phyloP scores from a whole-genome alignment of 2,888 invertebrate genomes.

The Cheiracanthium punctorium region DNA sequence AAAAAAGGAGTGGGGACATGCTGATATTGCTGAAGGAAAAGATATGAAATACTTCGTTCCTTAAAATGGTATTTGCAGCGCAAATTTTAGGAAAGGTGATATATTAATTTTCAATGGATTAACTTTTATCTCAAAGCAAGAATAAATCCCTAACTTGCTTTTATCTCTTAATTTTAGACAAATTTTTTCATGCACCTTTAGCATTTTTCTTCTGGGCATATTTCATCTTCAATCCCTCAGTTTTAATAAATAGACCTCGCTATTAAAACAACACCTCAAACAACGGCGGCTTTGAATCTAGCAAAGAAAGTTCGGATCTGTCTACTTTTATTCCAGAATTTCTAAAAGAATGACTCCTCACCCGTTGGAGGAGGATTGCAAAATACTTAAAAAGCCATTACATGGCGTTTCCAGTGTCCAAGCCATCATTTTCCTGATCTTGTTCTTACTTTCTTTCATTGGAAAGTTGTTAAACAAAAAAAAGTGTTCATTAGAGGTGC shows the following conservation, averaged over 20 bases:
- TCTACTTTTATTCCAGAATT: not conserved
- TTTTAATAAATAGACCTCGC: not conserved
- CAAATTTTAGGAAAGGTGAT: no score
- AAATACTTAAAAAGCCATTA: slow-evolving; percentile 27
- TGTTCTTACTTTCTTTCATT: slow-evolving; percentile 20
- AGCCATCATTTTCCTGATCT: slow-evolving; percentile 22
- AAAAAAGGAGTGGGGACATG: no score
- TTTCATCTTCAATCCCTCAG: not conserved
- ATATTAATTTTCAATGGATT: no score
- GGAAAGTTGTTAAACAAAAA: slow-evolving; percentile 12
- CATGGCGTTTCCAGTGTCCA: not conserved
- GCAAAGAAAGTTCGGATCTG: not conserved
- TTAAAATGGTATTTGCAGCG: no score
- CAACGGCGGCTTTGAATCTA: no score
- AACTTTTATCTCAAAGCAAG: no score
- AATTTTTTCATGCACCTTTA: no score
- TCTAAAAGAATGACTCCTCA: not conserved
- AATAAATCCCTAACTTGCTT: no score
- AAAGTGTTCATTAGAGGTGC: slow-evolving; percentile 20
- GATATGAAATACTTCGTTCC: no score
- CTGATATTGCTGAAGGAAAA: no score
- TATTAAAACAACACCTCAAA: not conserved
- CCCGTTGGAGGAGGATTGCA: slow-evolving; percentile 4
- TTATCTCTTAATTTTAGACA: no score
- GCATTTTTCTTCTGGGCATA: no score